These are phyloP conservation scores for Zoanthus gigantus DNA, from an alignment of 92 coral and sea anemone species.

Conservation along the genomic window DNA sequence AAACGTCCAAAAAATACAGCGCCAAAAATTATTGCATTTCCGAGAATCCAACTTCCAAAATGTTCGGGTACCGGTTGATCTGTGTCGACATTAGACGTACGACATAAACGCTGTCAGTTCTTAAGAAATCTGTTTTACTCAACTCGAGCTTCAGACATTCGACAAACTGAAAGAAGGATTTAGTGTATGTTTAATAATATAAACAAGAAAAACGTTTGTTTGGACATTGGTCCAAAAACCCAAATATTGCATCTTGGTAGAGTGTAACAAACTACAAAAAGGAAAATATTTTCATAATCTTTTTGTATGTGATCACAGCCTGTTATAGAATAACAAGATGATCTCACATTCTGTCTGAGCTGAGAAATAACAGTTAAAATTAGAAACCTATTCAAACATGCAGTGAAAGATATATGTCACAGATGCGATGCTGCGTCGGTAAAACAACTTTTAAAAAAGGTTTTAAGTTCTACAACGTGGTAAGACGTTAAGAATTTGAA, in stretches of 20 bases:
- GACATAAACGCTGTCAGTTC: background rate
- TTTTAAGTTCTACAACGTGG: too few relatives aligned
- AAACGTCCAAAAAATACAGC: background rate
- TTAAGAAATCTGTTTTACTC: background rate
- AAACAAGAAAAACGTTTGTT: background rate
- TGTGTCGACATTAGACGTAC: background rate
- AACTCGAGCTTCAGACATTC: background rate
- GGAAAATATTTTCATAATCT: conserved; percentile 25
- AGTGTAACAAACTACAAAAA: conserved; percentile 15
- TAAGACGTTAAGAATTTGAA: too few relatives aligned
- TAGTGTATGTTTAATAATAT: background rate
- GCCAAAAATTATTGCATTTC: background rate
- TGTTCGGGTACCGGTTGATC: background rate
- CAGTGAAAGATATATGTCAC: background rate
- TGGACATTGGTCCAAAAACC: conserved; percentile 2
- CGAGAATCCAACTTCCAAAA: background rate
- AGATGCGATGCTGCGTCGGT: too few relatives aligned
- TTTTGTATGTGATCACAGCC: conserved; percentile 27
- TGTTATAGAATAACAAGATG: conserved; percentile 9
- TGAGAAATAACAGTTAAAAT: background rate
- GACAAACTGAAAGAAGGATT: background rate
- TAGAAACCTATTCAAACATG: background rate
- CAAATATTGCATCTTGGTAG: conserved; percentile 21
- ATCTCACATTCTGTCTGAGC: conserved; percentile 13
- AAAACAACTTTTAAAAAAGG: too few relatives aligned